Conservation (phyloP, 1,140 invertebrate genomes). For the Trichogramma pretiosum region DNA sequence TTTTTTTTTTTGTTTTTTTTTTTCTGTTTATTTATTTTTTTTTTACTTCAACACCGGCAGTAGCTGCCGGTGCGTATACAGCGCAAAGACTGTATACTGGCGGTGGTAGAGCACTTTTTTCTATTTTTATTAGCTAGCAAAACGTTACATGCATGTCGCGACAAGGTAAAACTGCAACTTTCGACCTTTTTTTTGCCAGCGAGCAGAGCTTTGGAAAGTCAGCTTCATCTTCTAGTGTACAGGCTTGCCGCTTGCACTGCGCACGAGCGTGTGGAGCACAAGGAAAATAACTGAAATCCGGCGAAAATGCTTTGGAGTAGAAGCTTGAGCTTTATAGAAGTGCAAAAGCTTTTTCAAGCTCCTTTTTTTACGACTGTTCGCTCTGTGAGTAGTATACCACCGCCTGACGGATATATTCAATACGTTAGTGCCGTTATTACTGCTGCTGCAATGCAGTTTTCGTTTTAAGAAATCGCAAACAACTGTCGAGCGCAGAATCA, state of each 20-base stretch:
- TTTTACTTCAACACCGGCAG: too few species aligned
- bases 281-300: neutral
- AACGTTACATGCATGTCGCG: slow-evolving; percentile 11
- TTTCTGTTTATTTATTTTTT: too few species aligned
- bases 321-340: neutral
- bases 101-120: too few species aligned
- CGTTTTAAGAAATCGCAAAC: slow-evolving; percentile 8
- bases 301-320: slow-evolving; percentile 1
- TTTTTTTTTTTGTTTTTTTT: too few species aligned
- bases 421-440: neutral
- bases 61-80: too few species aligned
- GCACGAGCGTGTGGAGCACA: neutral
- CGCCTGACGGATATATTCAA: neutral
- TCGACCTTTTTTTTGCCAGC: too few species aligned
- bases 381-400: neutral
- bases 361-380: neutral
- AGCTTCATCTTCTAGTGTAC: too few species aligned
- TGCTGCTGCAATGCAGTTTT: too few species aligned
- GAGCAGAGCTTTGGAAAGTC: neutral
- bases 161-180: too few species aligned
- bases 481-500: slow-evolving; percentile 1
- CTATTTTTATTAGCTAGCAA: slow-evolving; percentile 3
- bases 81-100: too few species aligned
- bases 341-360: slow-evolving; percentile 2
- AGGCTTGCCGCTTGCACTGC: too few species aligned